phyloP scores from a whole-genome alignment of 2,888 invertebrate species.

The Athetis lepigone region DNA sequence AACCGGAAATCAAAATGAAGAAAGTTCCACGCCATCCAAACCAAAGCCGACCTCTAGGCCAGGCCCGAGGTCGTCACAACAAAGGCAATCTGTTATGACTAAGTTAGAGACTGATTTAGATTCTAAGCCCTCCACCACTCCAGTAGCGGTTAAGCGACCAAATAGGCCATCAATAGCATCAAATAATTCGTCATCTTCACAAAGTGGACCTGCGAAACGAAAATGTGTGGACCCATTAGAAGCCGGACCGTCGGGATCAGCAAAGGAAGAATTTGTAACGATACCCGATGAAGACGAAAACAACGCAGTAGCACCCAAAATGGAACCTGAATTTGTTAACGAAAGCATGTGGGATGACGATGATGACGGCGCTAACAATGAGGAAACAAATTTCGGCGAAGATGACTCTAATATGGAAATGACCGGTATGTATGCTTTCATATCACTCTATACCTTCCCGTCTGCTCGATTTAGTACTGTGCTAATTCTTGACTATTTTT shows the following conservation, averaged over 20 bases:
- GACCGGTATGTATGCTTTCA: constrained; percentile 79
- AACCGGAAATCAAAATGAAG: constrained; percentile 92
- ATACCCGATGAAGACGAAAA: constrained; percentile 90
- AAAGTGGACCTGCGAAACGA: constrained; percentile 90
- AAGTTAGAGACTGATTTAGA: constrained; percentile 91
- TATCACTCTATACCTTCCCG: no score
- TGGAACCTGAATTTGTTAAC: constrained; percentile 92
- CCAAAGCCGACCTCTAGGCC: constrained; percentile 90
- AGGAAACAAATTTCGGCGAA: constrained; percentile 92
- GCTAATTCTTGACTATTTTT: constrained; percentile 15
- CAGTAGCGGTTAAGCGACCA: constrained; percentile 92
- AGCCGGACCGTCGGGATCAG: constrained; percentile 90
- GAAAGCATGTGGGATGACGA: constrained; percentile 91
- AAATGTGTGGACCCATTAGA: constrained; percentile 92
- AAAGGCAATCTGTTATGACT: constrained; percentile 91
- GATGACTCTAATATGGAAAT: constrained; percentile 92
- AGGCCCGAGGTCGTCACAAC: constrained; percentile 92
- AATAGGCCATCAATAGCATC: constrained; percentile 92
- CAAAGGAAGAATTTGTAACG: constrained; percentile 89
- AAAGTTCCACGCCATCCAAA: constrained; percentile 90
- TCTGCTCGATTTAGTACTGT: not conserved
- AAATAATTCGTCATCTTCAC: constrained; percentile 91
- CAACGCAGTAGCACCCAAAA: constrained; percentile 92
- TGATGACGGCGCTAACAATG: constrained; percentile 91
- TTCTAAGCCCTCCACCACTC: constrained; percentile 92